Evolutionary conservation across 2,888 invertebrate genomes (phyloP).

Genomic region (Phania funesta): DNA sequence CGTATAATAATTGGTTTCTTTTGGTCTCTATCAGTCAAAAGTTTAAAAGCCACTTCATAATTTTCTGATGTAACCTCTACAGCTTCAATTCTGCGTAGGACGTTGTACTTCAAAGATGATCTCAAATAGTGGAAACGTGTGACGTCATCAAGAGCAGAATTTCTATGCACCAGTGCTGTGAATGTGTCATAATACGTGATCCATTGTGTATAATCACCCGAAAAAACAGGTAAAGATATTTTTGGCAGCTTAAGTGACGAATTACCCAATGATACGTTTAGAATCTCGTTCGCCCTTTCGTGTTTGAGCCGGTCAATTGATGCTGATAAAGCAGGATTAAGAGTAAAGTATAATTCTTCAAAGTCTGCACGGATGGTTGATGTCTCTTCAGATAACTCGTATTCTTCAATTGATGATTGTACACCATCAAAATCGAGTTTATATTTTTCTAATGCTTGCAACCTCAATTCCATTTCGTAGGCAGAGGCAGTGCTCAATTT

Average conservation of each 20-base stretch:
- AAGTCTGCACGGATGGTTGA: not conserved
- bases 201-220: constrained; percentile 42
- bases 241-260: constrained; percentile 9
- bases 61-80: constrained; percentile 23
- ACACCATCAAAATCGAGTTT: constrained; percentile 4
- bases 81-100: constrained; percentile 28
- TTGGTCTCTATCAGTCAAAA: constrained; percentile 15
- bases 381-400: not conserved
- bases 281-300: constrained; percentile 3
- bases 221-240: constrained; percentile 14
- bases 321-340: not conserved
- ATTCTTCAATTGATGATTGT: constrained; percentile 9
- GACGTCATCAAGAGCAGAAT: constrained; percentile 11
- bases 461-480: constrained; percentile 13
- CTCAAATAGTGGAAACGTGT: constrained; percentile 17
- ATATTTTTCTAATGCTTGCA: constrained; percentile 29
- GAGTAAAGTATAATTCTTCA: constrained; percentile 4
- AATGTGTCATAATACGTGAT: constrained; percentile 31
- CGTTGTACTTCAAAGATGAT: constrained; percentile 10
- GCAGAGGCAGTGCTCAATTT: constrained; percentile 9
- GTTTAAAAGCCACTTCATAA: constrained; percentile 24
- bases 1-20: constrained; percentile 17
- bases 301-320: not conserved
- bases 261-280: not conserved
- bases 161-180: constrained; percentile 20